Base-by-base conservation (phyloP, 1,140 invertebrate species). In the Penaeus chinensis region DNA sequence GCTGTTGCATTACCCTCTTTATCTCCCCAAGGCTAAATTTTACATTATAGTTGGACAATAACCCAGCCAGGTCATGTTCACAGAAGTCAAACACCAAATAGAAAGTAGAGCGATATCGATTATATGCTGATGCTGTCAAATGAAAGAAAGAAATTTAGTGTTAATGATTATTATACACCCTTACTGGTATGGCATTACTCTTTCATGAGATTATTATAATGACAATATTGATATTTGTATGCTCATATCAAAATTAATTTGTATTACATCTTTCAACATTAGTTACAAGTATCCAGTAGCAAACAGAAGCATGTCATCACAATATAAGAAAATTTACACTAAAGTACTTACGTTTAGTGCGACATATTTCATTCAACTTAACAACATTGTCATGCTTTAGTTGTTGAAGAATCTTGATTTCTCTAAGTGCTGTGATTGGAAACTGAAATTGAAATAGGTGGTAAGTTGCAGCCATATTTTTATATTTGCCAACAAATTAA, bases 11-110 rank as follows among this genome's bases (percentile, higher is more conserved):
- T 3, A 98, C 97, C 93, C 98, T 98, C 91, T 99, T 99, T 65
- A 99, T 99, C 93, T 99, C 98, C 11, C 97, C 97, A 90, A 99
- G 94, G 94, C 95, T 95, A 92, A 99, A 99, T 94, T 98, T 98
- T 0, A 99, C 98, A 92, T 98, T 98, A 11, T 96, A 95, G 93
- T 99, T 99, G 16, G 97, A 99, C 10, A 99, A 92, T 60, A 99
- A 93, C 11, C 99, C 99, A 54, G 99, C 99, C 76, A 99, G 93
- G 93, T 99, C 99, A 92, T 99, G 99, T 92, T 99, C 99, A 93
- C 98, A 99, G 92, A 99, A 99, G 90, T 99, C 98, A 93, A 99
- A 99, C 0, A 99, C 96, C 87, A 99, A 93, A 92, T 98, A 99
- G 92, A 99, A 99, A 0, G 98, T 99, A 10, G 97, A 98, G 88